phyloP scores from a whole-genome alignment of 37 sponge, comb jelly and placozoan genomes.

The Cliona cf. orientalis region DNA sequence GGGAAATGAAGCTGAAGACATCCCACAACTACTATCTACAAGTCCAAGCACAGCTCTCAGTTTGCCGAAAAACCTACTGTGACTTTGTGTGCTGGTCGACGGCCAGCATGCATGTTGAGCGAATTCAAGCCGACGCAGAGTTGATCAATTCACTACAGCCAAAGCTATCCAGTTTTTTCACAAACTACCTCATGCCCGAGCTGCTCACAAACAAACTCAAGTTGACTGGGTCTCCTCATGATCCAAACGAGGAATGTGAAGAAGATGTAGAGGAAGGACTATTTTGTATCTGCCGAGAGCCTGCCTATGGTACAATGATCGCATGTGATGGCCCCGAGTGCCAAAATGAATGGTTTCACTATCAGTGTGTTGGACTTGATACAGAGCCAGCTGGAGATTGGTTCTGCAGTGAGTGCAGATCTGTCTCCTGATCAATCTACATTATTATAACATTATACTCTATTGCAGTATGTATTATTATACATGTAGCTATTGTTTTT shows the following conservation, averaged over 20 bases:
- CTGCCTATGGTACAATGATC: conserved; percentile 6
- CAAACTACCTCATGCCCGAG: not conserved
- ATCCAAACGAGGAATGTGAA: not conserved
- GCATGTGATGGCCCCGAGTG: conserved; percentile 5
- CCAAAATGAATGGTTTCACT: conserved; percentile 12
- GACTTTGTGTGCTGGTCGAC: not conserved
- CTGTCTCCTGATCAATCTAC: not conserved
- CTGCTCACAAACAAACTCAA: not conserved
- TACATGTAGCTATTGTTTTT: not conserved
- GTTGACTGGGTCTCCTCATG: not conserved
- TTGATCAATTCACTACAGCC: not conserved
- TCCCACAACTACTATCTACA: not conserved
- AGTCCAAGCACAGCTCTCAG: not conserved
- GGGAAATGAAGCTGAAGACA: not conserved
- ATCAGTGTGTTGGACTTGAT: not conserved
- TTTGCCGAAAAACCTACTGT: not conserved
- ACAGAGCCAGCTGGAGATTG: not conserved
- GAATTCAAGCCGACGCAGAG: not conserved
- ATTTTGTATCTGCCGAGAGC: not conserved
- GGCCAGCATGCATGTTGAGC: not conserved
- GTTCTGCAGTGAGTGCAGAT: not conserved
- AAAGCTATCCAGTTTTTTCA: not conserved
- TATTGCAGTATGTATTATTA: too few relatives aligned
- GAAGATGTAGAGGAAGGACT: not conserved
- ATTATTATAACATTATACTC: too few relatives aligned